Evolutionary conservation across 1,140 invertebrate species (phyloP).

Genomic region (Lordiphosa clarofinis): DNA sequence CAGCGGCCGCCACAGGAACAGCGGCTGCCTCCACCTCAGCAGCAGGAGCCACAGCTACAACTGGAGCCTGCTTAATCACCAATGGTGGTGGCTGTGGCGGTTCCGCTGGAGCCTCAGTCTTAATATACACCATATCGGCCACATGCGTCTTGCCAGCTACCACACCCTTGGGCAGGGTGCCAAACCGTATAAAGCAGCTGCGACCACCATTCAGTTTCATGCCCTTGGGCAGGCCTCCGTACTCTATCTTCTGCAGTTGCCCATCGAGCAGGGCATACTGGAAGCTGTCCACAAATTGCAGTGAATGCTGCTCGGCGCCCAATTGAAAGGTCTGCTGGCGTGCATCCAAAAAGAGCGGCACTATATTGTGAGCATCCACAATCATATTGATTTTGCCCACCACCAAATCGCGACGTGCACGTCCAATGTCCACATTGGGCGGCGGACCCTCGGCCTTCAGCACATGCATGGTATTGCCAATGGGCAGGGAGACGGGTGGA

Average conservation of each 20-base stretch:
- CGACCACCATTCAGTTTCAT: conserved; percentile 89
- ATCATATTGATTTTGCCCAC: conserved; percentile 91
- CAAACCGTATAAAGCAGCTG: conserved; percentile 91
- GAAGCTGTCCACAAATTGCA: conserved; percentile 90
- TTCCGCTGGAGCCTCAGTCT: conserved; percentile 75
- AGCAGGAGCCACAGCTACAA: conserved; percentile 14
- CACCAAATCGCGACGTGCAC: conserved; percentile 86
- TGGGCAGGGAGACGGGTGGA: conserved; percentile 89
- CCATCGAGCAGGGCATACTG: conserved; percentile 91
- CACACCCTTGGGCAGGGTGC: conserved; percentile 88
- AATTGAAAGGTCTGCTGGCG: conserved; percentile 91
- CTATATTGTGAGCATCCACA: conserved; percentile 88
- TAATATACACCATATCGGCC: conserved; percentile 83
- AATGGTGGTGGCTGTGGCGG: conserved; percentile 54
- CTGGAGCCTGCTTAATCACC: conserved; percentile 18
- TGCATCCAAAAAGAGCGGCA: conserved; percentile 91
- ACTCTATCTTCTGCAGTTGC: conserved; percentile 89
- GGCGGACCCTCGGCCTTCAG: conserved; percentile 92
- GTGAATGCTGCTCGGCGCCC: conserved; percentile 86
- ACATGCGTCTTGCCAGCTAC: conserved; percentile 86
- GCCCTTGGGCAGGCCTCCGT: conserved; percentile 94
- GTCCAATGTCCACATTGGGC: conserved; percentile 91
- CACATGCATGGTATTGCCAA: conserved; percentile 88
- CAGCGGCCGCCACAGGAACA: conserved; percentile 31
- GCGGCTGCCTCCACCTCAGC: conserved; percentile 2